Percentiles rank a stretch among this genome's conserved stretches.
phyloP scores from a whole-genome alignment of 2,888 invertebrate species.

The Eremobia ochroleuca region DNA sequence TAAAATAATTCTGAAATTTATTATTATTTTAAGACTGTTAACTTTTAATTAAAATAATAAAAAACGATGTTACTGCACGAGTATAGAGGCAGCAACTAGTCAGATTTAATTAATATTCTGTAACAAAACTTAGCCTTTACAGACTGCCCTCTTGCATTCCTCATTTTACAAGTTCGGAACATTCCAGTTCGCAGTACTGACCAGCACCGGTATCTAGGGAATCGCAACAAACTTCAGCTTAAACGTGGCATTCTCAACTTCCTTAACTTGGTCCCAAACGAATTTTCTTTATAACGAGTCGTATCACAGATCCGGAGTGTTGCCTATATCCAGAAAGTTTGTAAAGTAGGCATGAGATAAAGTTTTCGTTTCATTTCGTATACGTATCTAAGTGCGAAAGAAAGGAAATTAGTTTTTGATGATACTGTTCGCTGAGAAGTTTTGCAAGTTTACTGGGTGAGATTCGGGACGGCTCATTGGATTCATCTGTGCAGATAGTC shows the following conservation, averaged over 20 bases:
- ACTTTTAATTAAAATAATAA: no score
- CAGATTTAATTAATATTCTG: slow-evolving; percentile 1
- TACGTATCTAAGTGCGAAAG: slow-evolving; percentile 30
- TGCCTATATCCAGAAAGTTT: slow-evolving; percentile 37
- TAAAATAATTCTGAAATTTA: no score
- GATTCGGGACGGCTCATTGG: neutral
- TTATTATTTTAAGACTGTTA: no score
- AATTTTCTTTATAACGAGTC: slow-evolving; percentile 54
- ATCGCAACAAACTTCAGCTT: slow-evolving; percentile 3
- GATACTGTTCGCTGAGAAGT: slow-evolving; percentile 45
- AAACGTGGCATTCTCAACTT: slow-evolving; percentile 30
- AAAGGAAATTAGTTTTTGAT: slow-evolving; percentile 57
- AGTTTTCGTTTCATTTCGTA: slow-evolving; percentile 50
- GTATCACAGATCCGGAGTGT: slow-evolving; percentile 27
- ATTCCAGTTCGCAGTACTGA: neutral
- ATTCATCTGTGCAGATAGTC: slow-evolving; percentile 1
- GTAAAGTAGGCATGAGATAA: slow-evolving; percentile 23
- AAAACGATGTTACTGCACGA: no score
- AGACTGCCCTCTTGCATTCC: neutral
- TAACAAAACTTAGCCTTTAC: neutral
- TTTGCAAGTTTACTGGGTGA: slow-evolving; percentile 17
- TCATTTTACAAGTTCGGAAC: neutral
- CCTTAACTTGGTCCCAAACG: slow-evolving; percentile 42
- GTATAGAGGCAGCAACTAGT: neutral
- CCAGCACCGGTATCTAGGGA: neutral